Percentiles rank a stretch among this genome's conserved stretches.
Conservation (phyloP, 30 jellyfish, hydroid and myxozoan species). For the Mastigias papua region DNA sequence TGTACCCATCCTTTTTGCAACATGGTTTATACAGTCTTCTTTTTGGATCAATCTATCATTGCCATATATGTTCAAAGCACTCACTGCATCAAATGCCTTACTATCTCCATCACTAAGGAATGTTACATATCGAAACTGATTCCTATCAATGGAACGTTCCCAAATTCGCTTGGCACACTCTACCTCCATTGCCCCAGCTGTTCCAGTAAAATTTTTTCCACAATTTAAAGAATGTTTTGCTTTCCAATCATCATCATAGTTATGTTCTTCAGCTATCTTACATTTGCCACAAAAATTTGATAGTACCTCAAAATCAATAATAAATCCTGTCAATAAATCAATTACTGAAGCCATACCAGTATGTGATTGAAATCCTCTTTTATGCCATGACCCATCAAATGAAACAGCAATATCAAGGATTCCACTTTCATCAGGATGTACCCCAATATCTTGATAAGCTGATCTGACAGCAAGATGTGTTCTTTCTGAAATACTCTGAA, state of each 20-base stretch:
- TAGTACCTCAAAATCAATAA: neutral
- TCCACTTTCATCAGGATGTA: slow-evolving; percentile 29
- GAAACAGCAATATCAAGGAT: slow-evolving; percentile 26
- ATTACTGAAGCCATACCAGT: neutral
- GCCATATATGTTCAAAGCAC: neutral
- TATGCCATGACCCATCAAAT: no score
- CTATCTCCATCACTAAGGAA: no score
- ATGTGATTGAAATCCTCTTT: neutral
- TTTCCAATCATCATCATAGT: no score
- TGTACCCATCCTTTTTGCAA: slow-evolving; percentile 29
- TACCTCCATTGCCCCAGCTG: no score
- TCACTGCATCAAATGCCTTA: slow-evolving; percentile 1
- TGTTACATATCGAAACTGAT: slow-evolving; percentile 23
- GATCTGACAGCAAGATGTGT: no score
- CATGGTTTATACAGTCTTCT: no score
- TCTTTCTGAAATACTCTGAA: neutral
- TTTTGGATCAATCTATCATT: no score
- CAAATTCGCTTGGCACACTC: slow-evolving; percentile 24
- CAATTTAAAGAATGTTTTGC: neutral
- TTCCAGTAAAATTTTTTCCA: neutral
- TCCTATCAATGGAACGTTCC: neutral
- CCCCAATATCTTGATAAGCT: slow-evolving; percentile 22
- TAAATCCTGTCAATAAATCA: neutral
- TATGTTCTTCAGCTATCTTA: neutral
- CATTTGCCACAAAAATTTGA: slow-evolving; percentile 7